Evolutionary conservation across 2,113 vertebrate species (phyloP).

Genomic region (Sinocyclocheilus anshuiensis): DNA sequence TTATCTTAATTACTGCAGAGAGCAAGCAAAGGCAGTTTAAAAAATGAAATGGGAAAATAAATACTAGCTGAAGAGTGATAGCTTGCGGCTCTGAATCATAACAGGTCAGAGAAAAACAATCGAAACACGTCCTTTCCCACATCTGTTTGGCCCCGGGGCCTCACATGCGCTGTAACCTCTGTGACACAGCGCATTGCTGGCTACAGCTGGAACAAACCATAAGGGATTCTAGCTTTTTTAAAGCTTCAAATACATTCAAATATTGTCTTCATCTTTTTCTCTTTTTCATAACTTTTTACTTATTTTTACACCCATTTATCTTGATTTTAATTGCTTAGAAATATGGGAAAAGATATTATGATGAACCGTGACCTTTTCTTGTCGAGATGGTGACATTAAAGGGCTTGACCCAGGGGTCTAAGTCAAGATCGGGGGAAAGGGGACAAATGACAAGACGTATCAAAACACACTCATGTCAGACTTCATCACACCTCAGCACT

Average conservation of each 20-base stretch:
- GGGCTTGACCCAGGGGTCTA: background rate
- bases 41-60: constrained; percentile 60
- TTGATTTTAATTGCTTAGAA: too few species aligned
- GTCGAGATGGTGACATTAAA: too few species aligned
- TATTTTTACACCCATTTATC: constrained; percentile 43
- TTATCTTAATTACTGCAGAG: constrained; percentile 61
- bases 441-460: constrained; percentile 34
- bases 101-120: constrained; percentile 55
- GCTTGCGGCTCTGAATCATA: constrained; percentile 44
- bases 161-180: constrained; percentile 37
- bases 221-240: constrained; percentile 12
- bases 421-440: constrained; percentile 33
- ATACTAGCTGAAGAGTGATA: constrained; percentile 45
- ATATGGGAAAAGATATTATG: too few species aligned
- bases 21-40: constrained; percentile 45
- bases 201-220: constrained; percentile 33
- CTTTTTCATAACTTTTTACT: background rate
- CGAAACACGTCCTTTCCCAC: constrained; percentile 45
- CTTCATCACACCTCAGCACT: constrained; percentile 22
- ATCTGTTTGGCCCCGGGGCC: constrained; percentile 51
- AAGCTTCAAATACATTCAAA: constrained; percentile 39
- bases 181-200: constrained; percentile 6
- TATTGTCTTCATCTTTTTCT: background rate
- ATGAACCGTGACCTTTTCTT: too few species aligned
- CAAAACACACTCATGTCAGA: constrained; percentile 50